Evolutionary conservation across 2,113 vertebrate genomes (phyloP).

Genomic region (Seriola aureovittata): DNA sequence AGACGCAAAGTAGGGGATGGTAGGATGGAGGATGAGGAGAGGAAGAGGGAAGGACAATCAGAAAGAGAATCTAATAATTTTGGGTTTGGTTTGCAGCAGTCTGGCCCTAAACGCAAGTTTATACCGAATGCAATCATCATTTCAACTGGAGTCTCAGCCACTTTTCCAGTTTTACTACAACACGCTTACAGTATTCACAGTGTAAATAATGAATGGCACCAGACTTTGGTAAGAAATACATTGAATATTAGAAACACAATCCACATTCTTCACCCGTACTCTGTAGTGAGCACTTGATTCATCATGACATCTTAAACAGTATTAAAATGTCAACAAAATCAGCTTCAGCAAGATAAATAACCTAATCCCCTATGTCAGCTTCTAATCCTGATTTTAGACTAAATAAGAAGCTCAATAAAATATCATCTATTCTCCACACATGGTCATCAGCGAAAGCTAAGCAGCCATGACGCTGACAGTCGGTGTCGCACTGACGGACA

Average conservation of each 20-base stretch:
- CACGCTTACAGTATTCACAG: constrained; percentile 8
- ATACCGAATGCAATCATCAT: not conserved
- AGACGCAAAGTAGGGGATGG: not conserved
- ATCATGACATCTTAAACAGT: not conserved
- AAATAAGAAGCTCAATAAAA: not conserved
- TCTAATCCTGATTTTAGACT: not conserved
- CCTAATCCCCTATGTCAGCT: not conserved
- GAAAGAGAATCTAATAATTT: not conserved
- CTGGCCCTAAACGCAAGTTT: not conserved
- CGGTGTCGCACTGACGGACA: not conserved
- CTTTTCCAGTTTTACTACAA: not conserved
- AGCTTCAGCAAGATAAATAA: not conserved
- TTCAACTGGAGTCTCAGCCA: not conserved
- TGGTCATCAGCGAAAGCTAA: not conserved
- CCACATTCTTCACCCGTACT: not conserved
- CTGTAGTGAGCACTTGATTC: constrained; percentile 11
- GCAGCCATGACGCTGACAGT: not conserved
- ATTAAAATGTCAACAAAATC: constrained; percentile 12
- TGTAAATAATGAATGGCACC: constrained; percentile 7
- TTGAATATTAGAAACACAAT: not conserved
- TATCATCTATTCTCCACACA: not conserved
- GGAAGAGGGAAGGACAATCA: too few relatives aligned
- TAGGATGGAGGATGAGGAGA: not conserved
- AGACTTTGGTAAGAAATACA: not conserved
- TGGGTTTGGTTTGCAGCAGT: not conserved